Percentiles rank a stretch among this genome's conserved stretches.
phyloP scores from a whole-genome alignment of 53 echinoderm and acorn worm species.

The Echinarachnius parma region DNA sequence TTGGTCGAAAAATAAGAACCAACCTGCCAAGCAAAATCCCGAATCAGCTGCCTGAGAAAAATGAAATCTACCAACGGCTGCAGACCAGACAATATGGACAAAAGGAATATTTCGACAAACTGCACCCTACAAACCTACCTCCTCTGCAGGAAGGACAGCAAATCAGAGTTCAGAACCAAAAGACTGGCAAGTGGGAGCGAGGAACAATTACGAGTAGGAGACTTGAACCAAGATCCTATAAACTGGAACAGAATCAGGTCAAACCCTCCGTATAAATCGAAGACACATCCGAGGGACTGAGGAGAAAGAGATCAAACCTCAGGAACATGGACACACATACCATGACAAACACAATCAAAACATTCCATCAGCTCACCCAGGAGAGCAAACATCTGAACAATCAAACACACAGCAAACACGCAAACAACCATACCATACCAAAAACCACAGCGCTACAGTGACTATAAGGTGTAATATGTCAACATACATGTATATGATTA shows the following conservation, averaged over 20 bases:
- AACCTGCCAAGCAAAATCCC: constrained; percentile 48
- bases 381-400: too few species aligned
- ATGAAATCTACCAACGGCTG: constrained; percentile 36
- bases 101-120: constrained; percentile 50
- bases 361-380: too few species aligned
- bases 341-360: too few species aligned
- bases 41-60: constrained; percentile 1
- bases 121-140: constrained; percentile 17
- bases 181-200: constrained; percentile 35
- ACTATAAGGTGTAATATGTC: too few species aligned
- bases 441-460: too few species aligned
- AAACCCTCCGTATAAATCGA: constrained; percentile 9
- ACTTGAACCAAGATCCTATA: constrained; percentile 38
- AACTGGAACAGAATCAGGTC: constrained; percentile 8
- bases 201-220: constrained; percentile 24
- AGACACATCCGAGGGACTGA: too few species aligned
- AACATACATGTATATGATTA: too few species aligned
- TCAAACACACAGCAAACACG: too few species aligned
- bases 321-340: too few species aligned
- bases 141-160: constrained; percentile 32
- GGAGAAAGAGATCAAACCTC: too few species aligned
- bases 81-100: constrained; percentile 33
- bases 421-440: too few species aligned
- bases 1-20: constrained; percentile 41
- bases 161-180: constrained; percentile 37